These are phyloP conservation scores for Panonychus citri DNA, from an alignment of 1,140 invertebrate genomes.

Conservation along the genomic window DNA sequence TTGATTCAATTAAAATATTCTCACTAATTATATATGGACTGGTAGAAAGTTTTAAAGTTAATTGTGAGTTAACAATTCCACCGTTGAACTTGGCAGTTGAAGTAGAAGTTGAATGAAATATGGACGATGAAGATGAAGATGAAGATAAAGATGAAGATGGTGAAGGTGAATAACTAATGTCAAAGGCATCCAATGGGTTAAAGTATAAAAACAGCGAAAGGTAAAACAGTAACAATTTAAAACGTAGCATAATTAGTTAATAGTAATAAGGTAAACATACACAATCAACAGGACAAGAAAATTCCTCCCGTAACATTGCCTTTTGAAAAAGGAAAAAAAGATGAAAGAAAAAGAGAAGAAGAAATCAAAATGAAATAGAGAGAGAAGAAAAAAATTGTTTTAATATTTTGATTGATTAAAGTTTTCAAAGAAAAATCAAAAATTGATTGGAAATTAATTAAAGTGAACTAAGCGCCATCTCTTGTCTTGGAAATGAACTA, in stretches of 20 bases:
- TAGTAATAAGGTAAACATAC: neutral
- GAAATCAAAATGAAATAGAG: neutral
- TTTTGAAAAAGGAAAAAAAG: neutral
- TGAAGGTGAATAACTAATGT: neutral
- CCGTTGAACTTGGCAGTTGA: neutral
- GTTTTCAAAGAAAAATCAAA: no score
- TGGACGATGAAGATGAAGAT: neutral
- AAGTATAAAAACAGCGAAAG: neutral
- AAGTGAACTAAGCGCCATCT: no score
- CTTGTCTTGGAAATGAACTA: no score
- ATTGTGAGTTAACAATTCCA: neutral
- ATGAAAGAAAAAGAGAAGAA: neutral
- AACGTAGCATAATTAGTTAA: neutral
- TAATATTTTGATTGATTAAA: no score
- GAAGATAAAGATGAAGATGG: neutral
- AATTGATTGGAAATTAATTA: no score
- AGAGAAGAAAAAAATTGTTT: neutral
- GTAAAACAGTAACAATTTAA: neutral
- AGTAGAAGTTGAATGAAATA: neutral
- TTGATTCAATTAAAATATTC: constrained; percentile 49
- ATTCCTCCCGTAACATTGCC: no score
- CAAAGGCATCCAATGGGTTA: neutral
- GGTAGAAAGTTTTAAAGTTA: neutral
- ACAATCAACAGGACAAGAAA: neutral
- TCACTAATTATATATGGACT: constrained; percentile 46